phyloP scores from a whole-genome alignment of 1,140 invertebrate species.

The Drosophila cardini region DNA sequence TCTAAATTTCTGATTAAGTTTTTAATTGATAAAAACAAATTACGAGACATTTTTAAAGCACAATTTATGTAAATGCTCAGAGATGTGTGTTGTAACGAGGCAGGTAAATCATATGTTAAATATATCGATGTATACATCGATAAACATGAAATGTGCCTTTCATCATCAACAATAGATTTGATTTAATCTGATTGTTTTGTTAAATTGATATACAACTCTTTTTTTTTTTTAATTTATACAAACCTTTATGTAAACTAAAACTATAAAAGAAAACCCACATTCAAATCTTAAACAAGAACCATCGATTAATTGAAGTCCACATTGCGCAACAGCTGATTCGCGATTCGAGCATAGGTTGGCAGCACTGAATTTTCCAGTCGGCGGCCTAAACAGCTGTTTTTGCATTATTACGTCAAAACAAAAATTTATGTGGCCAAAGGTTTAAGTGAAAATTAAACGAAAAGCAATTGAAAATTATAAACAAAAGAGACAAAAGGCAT shows the following conservation, averaged over 20 bases:
- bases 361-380: slow-evolving; percentile 11
- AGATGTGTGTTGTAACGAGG: slow-evolving; percentile 19
- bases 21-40: slow-evolving; percentile 63
- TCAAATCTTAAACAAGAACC: background rate
- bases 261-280: background rate
- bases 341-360: slow-evolving; percentile 14
- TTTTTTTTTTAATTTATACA: too few relatives aligned
- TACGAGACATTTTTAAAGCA: slow-evolving; percentile 49
- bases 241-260: background rate
- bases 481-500: background rate
- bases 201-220: too few relatives aligned
- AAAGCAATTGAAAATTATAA: slow-evolving; percentile 19
- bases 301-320: slow-evolving; percentile 1
- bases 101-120: background rate
- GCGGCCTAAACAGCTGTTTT: slow-evolving; percentile 56
- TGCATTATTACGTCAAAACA: slow-evolving; percentile 76
- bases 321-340: slow-evolving; percentile 3
- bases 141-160: background rate
- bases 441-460: slow-evolving; percentile 55
- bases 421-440: slow-evolving; percentile 49
- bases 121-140: slow-evolving; percentile 31
- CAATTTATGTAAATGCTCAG: slow-evolving; percentile 51
- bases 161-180: too few relatives aligned
- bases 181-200: too few relatives aligned
- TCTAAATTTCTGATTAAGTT: slow-evolving; percentile 55